These are phyloP conservation scores for Trachurus trachurus DNA, from an alignment of 2,797 vertebrate species.

Conservation along the genomic window DNA sequence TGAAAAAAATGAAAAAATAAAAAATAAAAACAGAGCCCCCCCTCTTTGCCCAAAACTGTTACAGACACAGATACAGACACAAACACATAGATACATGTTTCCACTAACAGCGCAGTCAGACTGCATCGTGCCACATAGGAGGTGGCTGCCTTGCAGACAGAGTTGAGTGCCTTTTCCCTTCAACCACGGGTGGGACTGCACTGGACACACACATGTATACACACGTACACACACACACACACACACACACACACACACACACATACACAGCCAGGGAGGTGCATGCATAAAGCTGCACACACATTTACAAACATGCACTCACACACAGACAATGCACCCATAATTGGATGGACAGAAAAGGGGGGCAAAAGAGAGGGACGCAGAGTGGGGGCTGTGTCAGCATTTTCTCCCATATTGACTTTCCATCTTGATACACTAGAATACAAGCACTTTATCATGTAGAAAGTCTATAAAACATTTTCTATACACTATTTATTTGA, in stretches of 20 bases:
- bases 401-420: constrained; percentile 84
- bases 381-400: constrained; percentile 82
- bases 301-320: constrained; percentile 58
- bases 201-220: constrained; percentile 73
- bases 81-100: constrained; percentile 35
- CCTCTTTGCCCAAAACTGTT: constrained; percentile 58
- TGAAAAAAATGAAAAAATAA: constrained; percentile 29
- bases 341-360: constrained; percentile 81
- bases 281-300: constrained; percentile 55
- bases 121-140: constrained; percentile 83
- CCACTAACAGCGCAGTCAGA: constrained; percentile 84
- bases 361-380: constrained; percentile 75
- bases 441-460: constrained; percentile 90
- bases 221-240: constrained; percentile 43
- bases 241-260: constrained; percentile 39
- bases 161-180: constrained; percentile 99
- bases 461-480: constrained; percentile 87
- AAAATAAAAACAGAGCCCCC: neutral
- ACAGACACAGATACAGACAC: constrained; percentile 45
- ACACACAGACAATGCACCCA: constrained; percentile 70
- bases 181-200: constrained; percentile 96
- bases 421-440: constrained; percentile 87
- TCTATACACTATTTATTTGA: constrained; percentile 85
- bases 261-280: constrained; percentile 30
- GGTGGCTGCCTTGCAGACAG: constrained; percentile 86